Base-by-base conservation (phyloP, 2,888 invertebrate species). In the Myathropa florea region DNA sequence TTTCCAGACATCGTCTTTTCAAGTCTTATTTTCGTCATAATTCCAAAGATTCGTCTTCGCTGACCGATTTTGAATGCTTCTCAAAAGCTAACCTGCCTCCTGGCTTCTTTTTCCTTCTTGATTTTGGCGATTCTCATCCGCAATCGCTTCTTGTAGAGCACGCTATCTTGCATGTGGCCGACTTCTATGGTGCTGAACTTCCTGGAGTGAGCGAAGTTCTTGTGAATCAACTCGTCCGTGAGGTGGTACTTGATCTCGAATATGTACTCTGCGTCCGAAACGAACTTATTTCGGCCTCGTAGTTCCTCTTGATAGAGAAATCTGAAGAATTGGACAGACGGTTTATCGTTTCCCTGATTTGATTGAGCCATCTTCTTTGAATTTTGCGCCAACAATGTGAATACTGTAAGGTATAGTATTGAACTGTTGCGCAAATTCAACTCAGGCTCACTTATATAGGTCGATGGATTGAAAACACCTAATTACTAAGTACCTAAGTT, bases 161-260 rank as follows among this genome's bases (percentile, higher is more conserved):
- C 55, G 14, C 67, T 67, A 23, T 67, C 67, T 3, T 67, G 55
- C 67, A 67, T 67, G 12, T 67, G 28, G 2, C 53, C n/a, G 2
- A 67, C 26, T 67, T 67, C 67, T 0, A 28, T 12, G 3, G 30
- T 30, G 3, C 10, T 28, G 30, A 55, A 55, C 30, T 14, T 55
- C 4, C 30, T 12, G 12, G 21, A 7, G 30, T 55, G 14, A 2
- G 21, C n/a, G 14, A 30, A 55, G 23, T 67, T 67, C 53, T 9
- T 30, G 55, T 67, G 67, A 3, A 67, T 55, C 26, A 67, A 30
- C 21, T 67, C 67, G 26, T 67, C 67, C 7, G 67, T 67, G 1
- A 67, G 67, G 23, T 2, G 26, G 14, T 67, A 67, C 30, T 67
- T 67, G 21, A 67, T 30, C 14, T 67, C 55, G 30, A 26, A 67